Conservation (phyloP, 2,113 vertebrate species). For the Quiscalus mexicanus region DNA sequence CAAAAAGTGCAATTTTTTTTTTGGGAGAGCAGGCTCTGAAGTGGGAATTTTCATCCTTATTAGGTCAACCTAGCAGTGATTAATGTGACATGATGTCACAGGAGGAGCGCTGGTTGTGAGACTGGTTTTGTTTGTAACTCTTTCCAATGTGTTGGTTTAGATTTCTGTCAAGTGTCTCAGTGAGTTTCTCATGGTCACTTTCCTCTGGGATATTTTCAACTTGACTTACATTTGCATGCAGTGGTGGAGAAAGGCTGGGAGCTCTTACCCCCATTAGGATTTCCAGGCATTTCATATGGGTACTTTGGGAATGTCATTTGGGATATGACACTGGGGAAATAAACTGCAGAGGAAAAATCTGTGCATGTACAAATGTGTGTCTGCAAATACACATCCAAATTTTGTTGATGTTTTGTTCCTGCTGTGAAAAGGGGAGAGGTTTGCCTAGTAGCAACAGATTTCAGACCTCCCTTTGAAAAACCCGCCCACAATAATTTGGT, state of each 20-base stretch:
- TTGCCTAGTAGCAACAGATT: not conserved
- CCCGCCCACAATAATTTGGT: not conserved
- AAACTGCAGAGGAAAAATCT: not conserved
- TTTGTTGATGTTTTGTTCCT: not conserved
- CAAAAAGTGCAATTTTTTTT: constrained; percentile 8
- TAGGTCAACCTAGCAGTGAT: constrained; percentile 33
- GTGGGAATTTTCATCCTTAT: constrained; percentile 49
- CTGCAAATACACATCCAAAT: not conserved
- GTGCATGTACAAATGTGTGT: not conserved
- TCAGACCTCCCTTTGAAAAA: not conserved
- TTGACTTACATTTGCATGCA: not conserved
- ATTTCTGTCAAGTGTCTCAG: not conserved
- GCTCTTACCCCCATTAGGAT: not conserved
- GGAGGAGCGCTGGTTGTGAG: constrained; percentile 1
- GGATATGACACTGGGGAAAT: not conserved
- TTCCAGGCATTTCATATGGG: not conserved
- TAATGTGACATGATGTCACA: constrained; percentile 23
- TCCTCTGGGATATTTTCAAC: not conserved
- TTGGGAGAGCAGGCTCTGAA: not conserved
- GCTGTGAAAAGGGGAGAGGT: not conserved
- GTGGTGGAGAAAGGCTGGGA: not conserved
- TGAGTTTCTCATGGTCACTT: not conserved
- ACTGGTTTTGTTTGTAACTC: not conserved
- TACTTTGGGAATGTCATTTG: not conserved
- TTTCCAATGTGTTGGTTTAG: constrained; percentile 23